These are phyloP conservation scores for Stichodactyla helianthus DNA, from an alignment of 64 coral and sea anemone species.

Conservation along the genomic window DNA sequence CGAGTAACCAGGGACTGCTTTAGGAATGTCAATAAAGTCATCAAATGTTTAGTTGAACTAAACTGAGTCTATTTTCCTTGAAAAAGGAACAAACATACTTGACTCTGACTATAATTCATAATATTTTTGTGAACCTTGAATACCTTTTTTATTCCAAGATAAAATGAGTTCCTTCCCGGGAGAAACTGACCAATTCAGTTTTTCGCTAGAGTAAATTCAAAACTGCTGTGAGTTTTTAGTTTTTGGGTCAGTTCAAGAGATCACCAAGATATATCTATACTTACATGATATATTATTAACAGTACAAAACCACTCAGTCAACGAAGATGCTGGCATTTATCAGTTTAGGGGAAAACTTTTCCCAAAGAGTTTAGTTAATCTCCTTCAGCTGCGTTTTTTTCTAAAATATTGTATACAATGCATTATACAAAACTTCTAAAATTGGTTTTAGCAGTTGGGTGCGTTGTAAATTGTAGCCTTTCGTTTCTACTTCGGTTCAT, in stretches of 20 bases:
- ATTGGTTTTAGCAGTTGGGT: background rate
- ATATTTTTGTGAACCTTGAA: no score
- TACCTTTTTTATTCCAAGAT: background rate
- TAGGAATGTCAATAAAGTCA: conserved; percentile 6
- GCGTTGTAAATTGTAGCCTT: background rate
- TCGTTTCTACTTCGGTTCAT: background rate
- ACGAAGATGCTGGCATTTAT: background rate
- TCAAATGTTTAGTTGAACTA: background rate
- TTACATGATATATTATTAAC: background rate
- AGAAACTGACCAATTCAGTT: background rate
- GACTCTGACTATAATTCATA: background rate
- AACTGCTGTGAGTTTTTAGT: background rate
- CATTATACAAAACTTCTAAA: background rate
- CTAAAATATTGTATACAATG: no score
- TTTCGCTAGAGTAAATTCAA: background rate
- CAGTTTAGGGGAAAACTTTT: background rate
- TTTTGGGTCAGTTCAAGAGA: background rate
- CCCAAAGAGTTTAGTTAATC: background rate
- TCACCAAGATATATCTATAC: background rate
- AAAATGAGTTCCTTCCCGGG: background rate
- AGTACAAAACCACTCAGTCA: background rate
- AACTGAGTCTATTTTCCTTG: background rate
- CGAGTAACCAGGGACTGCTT: background rate
- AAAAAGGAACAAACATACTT: background rate
- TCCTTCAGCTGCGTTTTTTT: no score